Evolutionary conservation across 2,797 vertebrate genomes (phyloP).

Genomic region (Cygnus olor): DNA sequence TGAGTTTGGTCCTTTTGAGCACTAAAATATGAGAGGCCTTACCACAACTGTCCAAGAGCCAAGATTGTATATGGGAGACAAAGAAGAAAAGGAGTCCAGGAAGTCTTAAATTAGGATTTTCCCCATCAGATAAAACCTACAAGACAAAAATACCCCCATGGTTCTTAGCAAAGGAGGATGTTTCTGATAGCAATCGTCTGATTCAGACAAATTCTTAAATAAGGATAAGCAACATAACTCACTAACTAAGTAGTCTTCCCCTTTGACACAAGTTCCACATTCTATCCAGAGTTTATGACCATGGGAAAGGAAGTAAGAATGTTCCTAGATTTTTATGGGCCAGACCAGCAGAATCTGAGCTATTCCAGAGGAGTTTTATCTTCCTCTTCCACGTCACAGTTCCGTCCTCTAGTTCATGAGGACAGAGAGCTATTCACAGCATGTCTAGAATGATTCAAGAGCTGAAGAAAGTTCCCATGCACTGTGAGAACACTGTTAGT

Average conservation of each 20-base stretch:
- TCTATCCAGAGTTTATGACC: conserved; percentile 60
- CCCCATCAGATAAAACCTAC: not conserved
- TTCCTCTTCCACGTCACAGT: not conserved
- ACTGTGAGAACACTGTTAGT: not conserved
- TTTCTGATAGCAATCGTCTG: conserved; percentile 52
- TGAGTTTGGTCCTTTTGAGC: not conserved
- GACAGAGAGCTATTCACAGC: not conserved
- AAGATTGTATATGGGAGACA: not conserved
- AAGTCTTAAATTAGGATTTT: conserved; percentile 54
- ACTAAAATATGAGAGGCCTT: not conserved
- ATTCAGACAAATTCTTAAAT: conserved; percentile 59
- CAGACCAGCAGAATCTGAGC: conserved; percentile 41
- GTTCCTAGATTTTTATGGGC: conserved; percentile 50
- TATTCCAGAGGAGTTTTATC: conserved; percentile 56
- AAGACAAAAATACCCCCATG: not conserved
- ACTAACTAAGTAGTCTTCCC: conserved; percentile 38
- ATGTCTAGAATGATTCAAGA: conserved; percentile 48
- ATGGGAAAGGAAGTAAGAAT: conserved; percentile 67
- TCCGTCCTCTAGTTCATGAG: conserved; percentile 7
- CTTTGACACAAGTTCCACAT: conserved; percentile 59
- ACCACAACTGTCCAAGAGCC: not conserved
- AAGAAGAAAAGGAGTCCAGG: not conserved
- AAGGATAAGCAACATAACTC: conserved; percentile 59
- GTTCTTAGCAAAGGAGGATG: conserved; percentile 8
- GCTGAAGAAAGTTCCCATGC: not conserved